Conservation (phyloP, 2,797 vertebrate genomes). For the Sebastes oblongus region DNA sequence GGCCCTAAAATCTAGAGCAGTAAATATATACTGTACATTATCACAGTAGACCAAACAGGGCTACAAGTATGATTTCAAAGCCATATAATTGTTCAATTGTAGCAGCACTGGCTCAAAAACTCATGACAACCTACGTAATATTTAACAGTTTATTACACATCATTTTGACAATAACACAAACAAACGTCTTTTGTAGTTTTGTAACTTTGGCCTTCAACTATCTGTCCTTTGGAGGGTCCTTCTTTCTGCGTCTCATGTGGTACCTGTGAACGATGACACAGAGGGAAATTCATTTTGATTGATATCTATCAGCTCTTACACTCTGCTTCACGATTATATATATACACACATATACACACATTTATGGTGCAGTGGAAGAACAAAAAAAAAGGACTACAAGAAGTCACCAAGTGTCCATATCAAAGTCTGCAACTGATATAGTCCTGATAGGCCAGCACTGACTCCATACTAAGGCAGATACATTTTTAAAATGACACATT, state of each 20-base stretch:
- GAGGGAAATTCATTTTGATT: not conserved
- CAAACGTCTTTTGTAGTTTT: not conserved
- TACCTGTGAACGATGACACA: conserved; percentile 79
- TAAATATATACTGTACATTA: not conserved
- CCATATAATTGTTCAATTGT: not conserved
- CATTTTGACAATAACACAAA: conserved; percentile 34
- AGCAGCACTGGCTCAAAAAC: conserved; percentile 1
- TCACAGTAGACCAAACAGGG: not conserved
- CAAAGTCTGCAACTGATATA: too few species aligned
- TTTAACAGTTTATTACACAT: conserved; percentile 70
- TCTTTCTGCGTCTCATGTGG: conserved; percentile 88
- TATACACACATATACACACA: too few species aligned
- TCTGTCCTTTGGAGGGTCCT: conserved; percentile 88
- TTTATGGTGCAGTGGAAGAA: not conserved
- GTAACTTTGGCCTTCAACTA: conserved; percentile 54
- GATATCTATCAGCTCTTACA: not conserved
- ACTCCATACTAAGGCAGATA: not conserved
- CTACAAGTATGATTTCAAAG: not conserved
- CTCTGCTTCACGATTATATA: not conserved
- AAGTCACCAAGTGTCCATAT: not conserved
- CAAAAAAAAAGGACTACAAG: not conserved
- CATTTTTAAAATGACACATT: not conserved
- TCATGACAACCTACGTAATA: conserved; percentile 5
- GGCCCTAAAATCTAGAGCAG: not conserved
- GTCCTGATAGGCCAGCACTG: not conserved